Conservation (phyloP, 2,888 invertebrate species). For the Eupithecia insigniata region DNA sequence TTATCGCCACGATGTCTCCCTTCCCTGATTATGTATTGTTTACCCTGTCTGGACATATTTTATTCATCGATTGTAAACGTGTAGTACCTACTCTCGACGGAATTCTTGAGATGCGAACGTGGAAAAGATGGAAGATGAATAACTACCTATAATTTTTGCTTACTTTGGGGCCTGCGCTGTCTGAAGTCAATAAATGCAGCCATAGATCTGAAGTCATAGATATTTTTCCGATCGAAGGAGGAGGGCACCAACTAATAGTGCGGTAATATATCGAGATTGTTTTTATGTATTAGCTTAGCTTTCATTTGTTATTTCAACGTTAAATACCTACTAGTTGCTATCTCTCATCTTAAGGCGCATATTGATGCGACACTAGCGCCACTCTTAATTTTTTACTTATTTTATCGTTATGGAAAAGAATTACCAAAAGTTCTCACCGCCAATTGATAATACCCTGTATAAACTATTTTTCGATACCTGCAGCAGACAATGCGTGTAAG, state of each 20-base stretch:
- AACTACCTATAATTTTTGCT: not conserved
- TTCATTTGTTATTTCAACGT: not conserved
- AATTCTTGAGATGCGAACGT: not conserved
- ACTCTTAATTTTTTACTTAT: no score
- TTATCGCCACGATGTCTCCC: slow-evolving; percentile 15
- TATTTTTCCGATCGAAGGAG: not conserved
- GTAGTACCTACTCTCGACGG: not conserved
- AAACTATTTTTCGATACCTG: no score
- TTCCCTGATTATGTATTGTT: not conserved
- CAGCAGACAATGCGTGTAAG: no score
- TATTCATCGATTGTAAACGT: not conserved
- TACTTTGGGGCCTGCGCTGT: not conserved
- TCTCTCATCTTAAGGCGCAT: not conserved
- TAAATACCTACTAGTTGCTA: not conserved
- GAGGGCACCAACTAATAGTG: not conserved
- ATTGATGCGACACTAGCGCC: no score
- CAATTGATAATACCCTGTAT: no score
- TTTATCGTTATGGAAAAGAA: no score
- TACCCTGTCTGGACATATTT: not conserved
- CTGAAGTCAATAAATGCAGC: not conserved
- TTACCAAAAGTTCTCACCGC: no score
- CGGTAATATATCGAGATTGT: not conserved
- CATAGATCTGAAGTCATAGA: not conserved
- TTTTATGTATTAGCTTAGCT: not conserved
- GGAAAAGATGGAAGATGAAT: not conserved